Conservation (phyloP, 2,113 vertebrate genomes). For the Australoheros scitulus region DNA sequence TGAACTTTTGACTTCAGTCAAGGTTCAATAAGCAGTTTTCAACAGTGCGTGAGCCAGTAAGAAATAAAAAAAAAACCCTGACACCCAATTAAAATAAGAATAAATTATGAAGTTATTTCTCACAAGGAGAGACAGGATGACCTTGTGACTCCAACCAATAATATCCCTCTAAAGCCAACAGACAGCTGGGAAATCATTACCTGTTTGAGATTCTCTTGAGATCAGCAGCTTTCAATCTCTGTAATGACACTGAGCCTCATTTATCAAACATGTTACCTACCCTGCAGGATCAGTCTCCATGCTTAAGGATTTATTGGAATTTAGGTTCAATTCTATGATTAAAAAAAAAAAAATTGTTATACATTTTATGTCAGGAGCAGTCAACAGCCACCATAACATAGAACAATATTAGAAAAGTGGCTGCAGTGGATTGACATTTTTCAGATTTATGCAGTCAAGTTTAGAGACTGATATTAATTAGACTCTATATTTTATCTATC, state of each 20-base stretch:
- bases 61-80: neutral
- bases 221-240: slow-evolving; percentile 66
- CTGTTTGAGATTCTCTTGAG: slow-evolving; percentile 50
- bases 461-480: neutral
- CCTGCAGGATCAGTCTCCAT: slow-evolving; percentile 7
- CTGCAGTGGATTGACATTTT: neutral
- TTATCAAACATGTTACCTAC: slow-evolving; percentile 38
- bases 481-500: slow-evolving; percentile 8
- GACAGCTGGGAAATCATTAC: slow-evolving; percentile 48
- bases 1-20: slow-evolving; percentile 6
- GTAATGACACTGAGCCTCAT: slow-evolving; percentile 43
- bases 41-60: neutral
- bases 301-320: slow-evolving; percentile 39
- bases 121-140: neutral
- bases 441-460: neutral
- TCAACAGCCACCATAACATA: neutral
- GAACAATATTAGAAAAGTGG: neutral
- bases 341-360: neutral
- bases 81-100: slow-evolving; percentile 20
- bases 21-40: slow-evolving; percentile 5
- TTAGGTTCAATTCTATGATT: slow-evolving; percentile 14
- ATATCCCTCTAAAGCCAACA: slow-evolving; percentile 24
- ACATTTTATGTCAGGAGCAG: neutral
- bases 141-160: slow-evolving; percentile 37
- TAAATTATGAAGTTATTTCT: slow-evolving; percentile 7